Percentiles rank a stretch among this genome's conserved stretches.
Conservation (phyloP, 2,113 vertebrate genomes). For the Trichechus manatus region DNA sequence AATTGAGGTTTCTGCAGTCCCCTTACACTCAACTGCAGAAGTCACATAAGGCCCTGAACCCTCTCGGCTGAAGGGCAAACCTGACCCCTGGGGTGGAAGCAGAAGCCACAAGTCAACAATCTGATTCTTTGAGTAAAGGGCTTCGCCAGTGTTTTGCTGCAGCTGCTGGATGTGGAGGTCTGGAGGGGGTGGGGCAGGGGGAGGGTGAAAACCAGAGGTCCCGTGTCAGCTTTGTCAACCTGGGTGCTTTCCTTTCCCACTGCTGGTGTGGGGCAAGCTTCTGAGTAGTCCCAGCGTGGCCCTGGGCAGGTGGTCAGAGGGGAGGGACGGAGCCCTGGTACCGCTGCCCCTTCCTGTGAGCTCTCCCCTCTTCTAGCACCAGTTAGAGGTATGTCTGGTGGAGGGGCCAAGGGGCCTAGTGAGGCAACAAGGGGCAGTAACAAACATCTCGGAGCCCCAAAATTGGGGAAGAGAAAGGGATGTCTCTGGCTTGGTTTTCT, state of each 20-base stretch:
- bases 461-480: not conserved
- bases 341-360: accelerated
- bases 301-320: not conserved
- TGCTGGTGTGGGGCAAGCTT: not conserved
- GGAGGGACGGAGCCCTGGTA: not conserved
- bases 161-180: not conserved
- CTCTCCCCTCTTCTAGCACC: not conserved
- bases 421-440: not conserved
- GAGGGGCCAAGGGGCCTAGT: not conserved
- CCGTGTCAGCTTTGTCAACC: not conserved
- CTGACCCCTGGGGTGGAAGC: not conserved
- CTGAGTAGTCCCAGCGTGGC: not conserved
- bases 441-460: not conserved
- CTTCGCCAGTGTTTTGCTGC: not conserved
- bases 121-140: not conserved
- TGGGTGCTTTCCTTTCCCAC: not conserved
- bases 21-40: not conserved
- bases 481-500: not conserved
- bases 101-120: not conserved
- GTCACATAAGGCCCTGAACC: not conserved
- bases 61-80: not conserved
- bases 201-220: too few relatives aligned
- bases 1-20: not conserved
- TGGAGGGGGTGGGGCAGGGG: not conserved
- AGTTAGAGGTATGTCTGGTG: not conserved